These are phyloP conservation scores for Amblyornis subalaris DNA, from an alignment of 2,113 vertebrate genomes.

Conservation along the genomic window DNA sequence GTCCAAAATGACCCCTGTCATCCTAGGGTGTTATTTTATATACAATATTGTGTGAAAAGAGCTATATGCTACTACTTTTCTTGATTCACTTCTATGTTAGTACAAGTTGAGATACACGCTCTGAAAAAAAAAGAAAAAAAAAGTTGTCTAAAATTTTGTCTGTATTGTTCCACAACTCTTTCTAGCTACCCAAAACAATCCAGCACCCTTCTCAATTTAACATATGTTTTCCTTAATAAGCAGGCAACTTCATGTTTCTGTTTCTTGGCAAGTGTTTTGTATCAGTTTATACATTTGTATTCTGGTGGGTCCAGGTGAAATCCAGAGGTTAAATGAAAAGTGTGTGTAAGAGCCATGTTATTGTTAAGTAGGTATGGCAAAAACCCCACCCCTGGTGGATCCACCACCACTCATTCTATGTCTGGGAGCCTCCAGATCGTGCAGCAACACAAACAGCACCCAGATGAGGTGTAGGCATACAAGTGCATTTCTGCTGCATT, in stretches of 20 bases:
- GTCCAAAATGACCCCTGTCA: background rate
- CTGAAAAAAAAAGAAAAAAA: background rate
- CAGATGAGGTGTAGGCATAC: background rate
- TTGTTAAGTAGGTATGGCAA: background rate
- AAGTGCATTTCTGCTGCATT: slow-evolving; percentile 19
- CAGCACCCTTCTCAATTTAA: background rate
- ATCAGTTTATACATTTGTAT: background rate
- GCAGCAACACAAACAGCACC: background rate
- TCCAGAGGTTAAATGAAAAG: background rate
- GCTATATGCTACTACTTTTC: background rate
- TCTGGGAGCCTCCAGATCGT: background rate
- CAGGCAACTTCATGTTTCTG: background rate
- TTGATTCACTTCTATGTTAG: background rate
- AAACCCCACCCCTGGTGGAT: background rate
- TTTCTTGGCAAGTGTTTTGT: background rate
- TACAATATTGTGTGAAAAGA: background rate
- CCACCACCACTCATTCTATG: background rate
- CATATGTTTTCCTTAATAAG: background rate
- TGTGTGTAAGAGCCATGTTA: background rate
- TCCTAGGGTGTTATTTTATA: background rate
- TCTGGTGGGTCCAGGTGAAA: background rate
- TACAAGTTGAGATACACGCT: background rate
- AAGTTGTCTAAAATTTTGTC: background rate
- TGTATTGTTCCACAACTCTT: background rate
- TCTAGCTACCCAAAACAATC: background rate